Evolutionary conservation across 2,113 vertebrate genomes (phyloP).

Genomic region (Nyctereutes procyonoides): DNA sequence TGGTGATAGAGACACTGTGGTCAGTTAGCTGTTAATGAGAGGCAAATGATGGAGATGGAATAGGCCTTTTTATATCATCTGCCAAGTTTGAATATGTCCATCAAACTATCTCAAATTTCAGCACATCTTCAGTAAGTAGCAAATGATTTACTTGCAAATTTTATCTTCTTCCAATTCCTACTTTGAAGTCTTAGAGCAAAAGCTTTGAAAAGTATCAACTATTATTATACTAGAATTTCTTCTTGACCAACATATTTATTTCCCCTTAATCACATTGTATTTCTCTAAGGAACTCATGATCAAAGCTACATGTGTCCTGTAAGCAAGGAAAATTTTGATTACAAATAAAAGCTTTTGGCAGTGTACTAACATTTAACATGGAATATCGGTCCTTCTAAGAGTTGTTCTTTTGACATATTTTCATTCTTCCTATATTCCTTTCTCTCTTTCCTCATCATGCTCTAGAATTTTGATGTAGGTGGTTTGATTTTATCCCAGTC

Average conservation of each 20-base stretch:
- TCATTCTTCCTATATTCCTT: neutral
- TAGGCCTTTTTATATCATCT: neutral
- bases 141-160: neutral
- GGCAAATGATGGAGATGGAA: neutral
- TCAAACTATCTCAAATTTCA: neutral
- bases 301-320: neutral
- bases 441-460: neutral
- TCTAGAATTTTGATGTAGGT: constrained; percentile 41
- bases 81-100: neutral
- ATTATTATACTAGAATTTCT: neutral
- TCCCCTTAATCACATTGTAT: neutral
- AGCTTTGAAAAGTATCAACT: neutral
- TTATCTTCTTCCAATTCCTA: neutral
- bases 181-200: constrained; percentile 10
- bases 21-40: neutral
- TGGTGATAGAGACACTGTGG: neutral
- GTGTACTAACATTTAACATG: neutral
- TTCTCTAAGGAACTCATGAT: neutral
- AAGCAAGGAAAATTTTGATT: neutral
- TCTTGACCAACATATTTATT: neutral
- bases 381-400: constrained; percentile 3
- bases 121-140: constrained; percentile 13
- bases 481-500: constrained; percentile 4
- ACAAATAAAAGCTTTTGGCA: neutral
- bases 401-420: neutral